These are phyloP conservation scores for Entomobrya proxima DNA, from an alignment of 2,888 invertebrate genomes.

Conservation along the genomic window DNA sequence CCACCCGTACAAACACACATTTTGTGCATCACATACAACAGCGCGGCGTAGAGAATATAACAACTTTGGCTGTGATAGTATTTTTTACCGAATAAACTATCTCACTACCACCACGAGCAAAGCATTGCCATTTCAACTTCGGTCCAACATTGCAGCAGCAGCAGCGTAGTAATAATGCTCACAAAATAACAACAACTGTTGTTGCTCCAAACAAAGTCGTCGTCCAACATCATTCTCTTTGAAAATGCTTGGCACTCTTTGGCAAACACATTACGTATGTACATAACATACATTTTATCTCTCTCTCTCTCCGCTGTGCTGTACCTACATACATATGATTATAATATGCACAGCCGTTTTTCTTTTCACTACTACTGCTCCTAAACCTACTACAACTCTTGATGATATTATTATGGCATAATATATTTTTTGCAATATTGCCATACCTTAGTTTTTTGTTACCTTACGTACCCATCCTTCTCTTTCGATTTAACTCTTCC, in stretches of 20 bases:
- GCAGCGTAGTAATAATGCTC: background rate
- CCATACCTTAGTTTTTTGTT: slow-evolving; percentile 51
- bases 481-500: slow-evolving; percentile 53
- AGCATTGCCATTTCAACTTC: background rate
- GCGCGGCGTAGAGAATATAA: background rate
- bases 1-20: slow-evolving; percentile 24
- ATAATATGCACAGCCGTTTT: slow-evolving; percentile 30
- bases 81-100: background rate
- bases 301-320: background rate
- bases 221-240: slow-evolving; percentile 28
- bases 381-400: background rate
- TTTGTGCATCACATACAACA: too few relatives aligned
- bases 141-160: background rate
- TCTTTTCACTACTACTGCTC: background rate
- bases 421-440: slow-evolving; percentile 20
- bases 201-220: slow-evolving; percentile 32
- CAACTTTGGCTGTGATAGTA: slow-evolving; percentile 20
- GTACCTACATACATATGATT: slow-evolving; percentile 17
- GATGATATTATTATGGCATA: slow-evolving; percentile 4
- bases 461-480: slow-evolving; percentile 50
- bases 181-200: slow-evolving; percentile 27
- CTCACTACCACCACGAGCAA: too few relatives aligned
- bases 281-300: slow-evolving; percentile 32
- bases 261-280: slow-evolving; percentile 32
- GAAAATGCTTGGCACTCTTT: slow-evolving; percentile 47